Base-by-base conservation (phyloP, 1,140 invertebrate species). In the Chironomus striatipennis region DNA sequence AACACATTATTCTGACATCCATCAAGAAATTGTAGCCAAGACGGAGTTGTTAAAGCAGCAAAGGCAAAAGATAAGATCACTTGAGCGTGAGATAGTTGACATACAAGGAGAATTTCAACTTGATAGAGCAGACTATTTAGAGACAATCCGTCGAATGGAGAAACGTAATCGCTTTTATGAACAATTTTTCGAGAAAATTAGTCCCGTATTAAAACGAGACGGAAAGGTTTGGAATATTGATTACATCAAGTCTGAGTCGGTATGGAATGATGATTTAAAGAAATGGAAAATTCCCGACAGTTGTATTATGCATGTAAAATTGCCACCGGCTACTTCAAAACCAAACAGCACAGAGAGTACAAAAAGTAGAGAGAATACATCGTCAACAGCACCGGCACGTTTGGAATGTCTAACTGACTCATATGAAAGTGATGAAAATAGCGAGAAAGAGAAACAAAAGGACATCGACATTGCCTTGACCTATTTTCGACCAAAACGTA, bases 51-150 rank as follows among this genome's bases (percentile, higher is more conserved):
- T 94, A 6, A 87, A 90, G 78, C 87, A 87, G 78, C 89, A 88
- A 77, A 86, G 90, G 78, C 84, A 88, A 76, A 91, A 90, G 83
- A 90, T 91, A 47, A 77, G 76, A 76, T 77, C 86, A 21, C 79
- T 92, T 73, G 89, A 93, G 79, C 83, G 87, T 76, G 93, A 95
- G 81, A 90, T 95, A 9, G 81, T 83, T 18, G 93, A 95, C 83
- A 82, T 95, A 1, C 92, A 94, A 77, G 87, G 89, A 64, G 93
- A 95, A 84, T 95, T 95, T 83, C 91, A 95, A 83, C 85, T 88
- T 74, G 93, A 95, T 79, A 81, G 93, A 10, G 88, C 91, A 3
- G 93, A 95, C 80, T 95, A 95, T 79, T 82, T 95, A 67, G 93
- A 95, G 80, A 92, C 93, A 2, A 93, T 95, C 65, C 82, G 93